Conservation (phyloP, 2,888 invertebrate species). For the Tipula unca region DNA sequence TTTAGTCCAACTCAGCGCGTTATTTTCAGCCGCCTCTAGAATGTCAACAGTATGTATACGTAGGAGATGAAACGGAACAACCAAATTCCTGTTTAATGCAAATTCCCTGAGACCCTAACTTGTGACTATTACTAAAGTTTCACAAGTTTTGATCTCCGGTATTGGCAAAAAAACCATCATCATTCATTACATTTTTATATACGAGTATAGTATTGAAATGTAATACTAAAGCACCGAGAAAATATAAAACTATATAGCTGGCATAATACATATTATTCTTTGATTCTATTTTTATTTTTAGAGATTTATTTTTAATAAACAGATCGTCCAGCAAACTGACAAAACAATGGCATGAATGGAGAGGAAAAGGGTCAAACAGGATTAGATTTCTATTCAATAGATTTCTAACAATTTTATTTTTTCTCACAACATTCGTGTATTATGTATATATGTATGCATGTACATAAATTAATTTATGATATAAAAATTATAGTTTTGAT, state of each 20-base stretch:
- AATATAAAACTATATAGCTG: background rate
- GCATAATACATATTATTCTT: background rate
- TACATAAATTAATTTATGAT: background rate
- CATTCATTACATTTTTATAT: background rate
- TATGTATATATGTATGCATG: too few relatives aligned
- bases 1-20: too few relatives aligned
- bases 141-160: constrained; percentile 47
- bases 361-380: background rate
- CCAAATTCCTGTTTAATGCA: constrained; percentile 29
- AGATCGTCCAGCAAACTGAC: background rate
- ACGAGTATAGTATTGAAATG: background rate
- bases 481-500: background rate
- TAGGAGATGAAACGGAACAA: background rate
- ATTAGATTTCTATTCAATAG: constrained; percentile 8
- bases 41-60: too few relatives aligned
- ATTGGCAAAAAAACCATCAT: constrained; percentile 36
- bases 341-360: background rate
- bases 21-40: too few relatives aligned
- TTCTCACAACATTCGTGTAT: background rate
- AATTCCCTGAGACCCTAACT: constrained; percentile 46
- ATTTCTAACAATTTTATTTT: background rate
- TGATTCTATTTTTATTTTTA: background rate
- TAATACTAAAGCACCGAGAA: background rate
- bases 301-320: background rate
- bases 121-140: constrained; percentile 44